phyloP scores from a whole-genome alignment of 2,888 invertebrate genomes.

The Pristionchus arcanus region DNA sequence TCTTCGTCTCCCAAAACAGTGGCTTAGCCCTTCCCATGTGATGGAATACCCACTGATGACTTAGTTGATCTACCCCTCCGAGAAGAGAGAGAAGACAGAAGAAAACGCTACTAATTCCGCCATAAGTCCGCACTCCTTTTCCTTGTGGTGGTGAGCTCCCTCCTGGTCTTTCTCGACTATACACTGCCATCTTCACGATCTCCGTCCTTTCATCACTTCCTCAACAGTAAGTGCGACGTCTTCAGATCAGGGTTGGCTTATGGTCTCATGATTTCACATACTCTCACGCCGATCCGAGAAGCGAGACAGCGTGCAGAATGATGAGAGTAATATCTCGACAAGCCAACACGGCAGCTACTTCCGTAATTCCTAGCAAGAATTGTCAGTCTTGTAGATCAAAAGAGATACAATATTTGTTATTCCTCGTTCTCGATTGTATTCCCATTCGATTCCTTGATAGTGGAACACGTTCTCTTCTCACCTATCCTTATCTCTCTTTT shows the following conservation, averaged over 20 bases:
- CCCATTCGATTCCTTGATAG: slow-evolving; percentile 15
- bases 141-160: not conserved
- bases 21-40: slow-evolving; percentile 34
- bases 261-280: too few species aligned
- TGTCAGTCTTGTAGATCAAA: not conserved
- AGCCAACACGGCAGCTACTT: too few species aligned
- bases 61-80: slow-evolving; percentile 27
- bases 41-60: slow-evolving; percentile 46
- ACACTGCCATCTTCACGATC: not conserved
- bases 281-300: too few species aligned
- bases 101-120: slow-evolving; percentile 46
- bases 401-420: not conserved
- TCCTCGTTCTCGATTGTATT: not conserved
- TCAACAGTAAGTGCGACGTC: not conserved
- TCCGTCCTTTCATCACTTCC: not conserved
- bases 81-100: not conserved
- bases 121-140: slow-evolving; percentile 11
- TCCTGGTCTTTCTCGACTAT: not conserved
- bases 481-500: not conserved
- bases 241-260: too few species aligned
- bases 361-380: not conserved
- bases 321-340: too few species aligned
- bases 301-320: too few species aligned
- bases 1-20: not conserved
- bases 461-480: not conserved